Evolutionary conservation across 2,888 invertebrate genomes (phyloP), one percentile per base, ranked within the genome.

Genomic region (Kryphioiulus occultus): DNA sequence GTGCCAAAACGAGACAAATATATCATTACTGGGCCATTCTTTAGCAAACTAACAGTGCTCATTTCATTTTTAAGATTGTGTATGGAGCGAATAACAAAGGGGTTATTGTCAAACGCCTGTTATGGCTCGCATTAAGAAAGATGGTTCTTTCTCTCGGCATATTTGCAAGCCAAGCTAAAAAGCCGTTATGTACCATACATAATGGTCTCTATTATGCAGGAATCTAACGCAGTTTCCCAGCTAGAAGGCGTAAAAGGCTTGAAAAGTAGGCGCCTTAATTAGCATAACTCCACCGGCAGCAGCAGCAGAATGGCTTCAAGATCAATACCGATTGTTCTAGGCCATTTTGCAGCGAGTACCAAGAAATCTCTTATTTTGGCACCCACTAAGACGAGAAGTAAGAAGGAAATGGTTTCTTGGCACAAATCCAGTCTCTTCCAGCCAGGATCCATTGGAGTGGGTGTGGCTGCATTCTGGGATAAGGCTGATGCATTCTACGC

Each of bases 1-100:
- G 53, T n/a, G 53, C 53, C 53, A 53, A 53, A 53, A 53, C n/a
- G 53, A 53, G 53, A 53, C 53, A 53, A 53, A 53, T 53, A 53
- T 53, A 53, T 53, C 53, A 53, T 53, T 53, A 53, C 53, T n/a
- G n/a, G 53, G 53, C 53, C 53, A 53, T 53, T 53, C 53, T n/a
- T 53, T 53, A 53, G 53, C 53, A 53, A 53, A 53, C 53, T 53
- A 53, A 53, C 53, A 53, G 53, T 53, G 53, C 53, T 53, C 53
- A 53, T 53, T 53, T 53, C 53, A 53, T 53, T 53, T 53, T 53
- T 53, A 53, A 53, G 53, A 53, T 53, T 53, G 53, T 53, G 53
- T 53, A 53, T 53, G 53, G 53, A 53, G 53, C 53, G 53, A n/a
- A 12, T 53, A 53, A 53, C 53, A 53, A 53, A 53, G 53, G 53